phyloP scores from a whole-genome alignment of 2,888 invertebrate species.

The Ischnura elegans region DNA sequence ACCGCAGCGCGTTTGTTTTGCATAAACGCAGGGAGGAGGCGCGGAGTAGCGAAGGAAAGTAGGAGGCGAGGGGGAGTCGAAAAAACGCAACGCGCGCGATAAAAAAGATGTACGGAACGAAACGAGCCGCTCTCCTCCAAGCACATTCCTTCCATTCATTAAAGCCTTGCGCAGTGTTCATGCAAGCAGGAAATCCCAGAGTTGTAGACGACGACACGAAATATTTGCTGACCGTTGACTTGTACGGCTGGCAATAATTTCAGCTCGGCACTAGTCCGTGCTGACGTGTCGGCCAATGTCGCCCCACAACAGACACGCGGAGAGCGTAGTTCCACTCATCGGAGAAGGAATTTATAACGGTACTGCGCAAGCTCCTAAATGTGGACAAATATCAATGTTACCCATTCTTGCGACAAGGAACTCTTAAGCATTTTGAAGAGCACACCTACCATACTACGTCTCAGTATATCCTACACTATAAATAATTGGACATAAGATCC shows the following conservation, averaged over 20 bases:
- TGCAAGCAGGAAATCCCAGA: neutral
- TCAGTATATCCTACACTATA: too few species aligned
- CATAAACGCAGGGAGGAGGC: neutral
- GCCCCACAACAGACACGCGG: neutral
- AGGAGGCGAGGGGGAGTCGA: neutral
- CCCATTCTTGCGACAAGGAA: too few species aligned
- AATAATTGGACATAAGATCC: too few species aligned
- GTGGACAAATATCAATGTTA: too few species aligned
- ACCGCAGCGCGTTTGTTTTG: neutral
- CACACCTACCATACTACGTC: too few species aligned
- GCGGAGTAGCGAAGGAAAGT: neutral
- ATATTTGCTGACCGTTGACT: neutral
- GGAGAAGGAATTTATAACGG: neutral
- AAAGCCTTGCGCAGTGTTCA: neutral
- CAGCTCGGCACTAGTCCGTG: neutral
- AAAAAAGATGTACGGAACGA: neutral
- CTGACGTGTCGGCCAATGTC: neutral
- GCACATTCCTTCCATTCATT: constrained; percentile 25
- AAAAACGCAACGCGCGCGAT: neutral
- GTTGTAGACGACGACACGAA: neutral
- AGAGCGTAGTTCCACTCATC: neutral
- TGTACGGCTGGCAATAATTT: neutral
- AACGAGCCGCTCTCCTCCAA: neutral
- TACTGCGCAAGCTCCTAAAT: neutral
- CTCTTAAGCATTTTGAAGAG: too few species aligned